Base-by-base conservation (phyloP, 2,888 invertebrate genomes). In the Ommatoiulus sabulosus region DNA sequence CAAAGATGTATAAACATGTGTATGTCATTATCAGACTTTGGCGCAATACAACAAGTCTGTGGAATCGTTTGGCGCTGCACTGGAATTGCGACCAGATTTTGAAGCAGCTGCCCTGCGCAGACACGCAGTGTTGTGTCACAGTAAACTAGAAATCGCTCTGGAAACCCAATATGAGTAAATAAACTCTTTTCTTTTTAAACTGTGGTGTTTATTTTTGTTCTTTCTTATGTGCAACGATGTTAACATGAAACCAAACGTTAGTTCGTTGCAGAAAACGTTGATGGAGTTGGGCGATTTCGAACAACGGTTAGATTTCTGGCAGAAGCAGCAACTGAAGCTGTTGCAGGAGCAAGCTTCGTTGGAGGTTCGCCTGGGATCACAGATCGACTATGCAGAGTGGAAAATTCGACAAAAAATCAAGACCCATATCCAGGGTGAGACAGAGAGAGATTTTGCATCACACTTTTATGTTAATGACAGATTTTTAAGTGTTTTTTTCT, bases 1-100 rank as follows among this genome's bases (percentile, higher is more conserved):
- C 15, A 12, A 10, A 52, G 52, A 52, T 10, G 10, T 0, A 15
- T 88, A 35, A 85, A 44, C 8, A 52, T 35, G 52, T 84, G 6
- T 86, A 44, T 72, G 72, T 72, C 72, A 24, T 72, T 72, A 7
- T 85, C 85, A 90, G 90, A 90, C 90, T 15, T 91, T 94, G 46
- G 95, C 95, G 0, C 95, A 96, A 90, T 96, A 95, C 91, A 96
- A 96, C 91, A 95, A 94, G 91, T 96, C 96, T 0, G 92, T 96
- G 89, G 93, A 94, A 57, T 95, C 94, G 91, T 95, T 95, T 92
- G 95, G 96, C 91, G 94, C 94, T 91, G 95, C 95, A 88, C 92
- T 96, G 86, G 94, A 94, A 91, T 92, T 96, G 86, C 94, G 95
- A 90, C 95, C 95, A 0, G 93, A 93, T 87, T 94, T 95, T 92